Base-by-base conservation (phyloP, 53 echinoderm and acorn worm species). In the Patiria pectinifera region DNA sequence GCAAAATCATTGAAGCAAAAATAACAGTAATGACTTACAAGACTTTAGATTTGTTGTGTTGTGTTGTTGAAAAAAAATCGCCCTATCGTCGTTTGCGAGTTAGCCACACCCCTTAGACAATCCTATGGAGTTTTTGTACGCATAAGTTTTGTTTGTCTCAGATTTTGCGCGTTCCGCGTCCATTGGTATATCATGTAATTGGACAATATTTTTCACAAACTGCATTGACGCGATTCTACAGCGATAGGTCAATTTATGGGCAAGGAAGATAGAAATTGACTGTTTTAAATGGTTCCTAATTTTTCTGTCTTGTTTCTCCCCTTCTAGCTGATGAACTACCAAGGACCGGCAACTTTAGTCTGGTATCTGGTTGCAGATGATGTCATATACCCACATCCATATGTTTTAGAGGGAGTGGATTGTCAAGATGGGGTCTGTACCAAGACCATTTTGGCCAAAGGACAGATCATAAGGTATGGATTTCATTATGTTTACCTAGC, bases 361-460 rank as follows among this genome's bases (percentile, higher is more conserved):
- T 85, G 85, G 92, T 85, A 78, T 66, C 77, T 85, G 69, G 86
- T 77, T 61, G 61, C 78, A 1, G 85, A 92, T 59, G 84, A 84
- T 12, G 86, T 15, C 60, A 21, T 19, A 49, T 45, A 63, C 62
- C 92, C 86, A 35, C 92, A 92, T 58, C 92, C 92, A 11, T 92
- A 92, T 72, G 77, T 47, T 49, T 78, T 92, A 62, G 92, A 85
- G 45, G 92, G 92, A 25, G 24, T 76, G 46, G 86, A 86, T 61
- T 92, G 92, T 59, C 23, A 47, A 58, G 78, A 86, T 24, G 92
- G 92, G 61, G 85, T 92, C 78, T 92, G 92, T 60, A 79, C 78
- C 92, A 85, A 85, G 66, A 74, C 75, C 76, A 60, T 86, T 44
- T 25, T 76, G 66, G 85, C 86, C 14, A 62, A 69, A n/a, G 85